Base-by-base conservation (phyloP, 1,140 invertebrate species). In the Cherax quadricarinatus region DNA sequence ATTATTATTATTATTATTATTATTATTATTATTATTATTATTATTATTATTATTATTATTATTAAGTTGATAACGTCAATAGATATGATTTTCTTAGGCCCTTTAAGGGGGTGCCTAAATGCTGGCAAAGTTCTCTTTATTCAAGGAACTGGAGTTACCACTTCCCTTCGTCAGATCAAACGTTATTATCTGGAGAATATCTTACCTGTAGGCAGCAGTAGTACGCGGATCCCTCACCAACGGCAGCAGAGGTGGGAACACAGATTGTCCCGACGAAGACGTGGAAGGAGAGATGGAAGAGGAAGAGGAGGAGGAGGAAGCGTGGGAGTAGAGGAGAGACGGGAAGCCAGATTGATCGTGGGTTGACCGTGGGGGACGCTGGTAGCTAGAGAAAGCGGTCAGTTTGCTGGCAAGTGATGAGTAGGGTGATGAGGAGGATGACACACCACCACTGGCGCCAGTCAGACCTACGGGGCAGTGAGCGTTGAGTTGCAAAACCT, bases 251-350 rank as follows among this genome's bases (percentile, higher is more conserved):
- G 89, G 89, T 41, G 83, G 89, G 53, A 86, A 91, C 16, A 91
- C 89, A 9, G 30, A 49, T 24, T 91, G 89, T 30, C 49, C 75
- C 9, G 89, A 49, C 21, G 84, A 51, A 18, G 84, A 51, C 21
- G 89, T 62, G 0, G 89, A 78, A 1, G 89, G 62, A 3, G 89
- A 86, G 4, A 84, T 62, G 24, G 89, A 80, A 12, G 89, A 53
- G 75, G 89, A 86, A 1, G 83, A 9, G 53, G 89, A 85, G 24
- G 89, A 73, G 70, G 83, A 66, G n/a, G 62, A 62, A 16, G 88
- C 66, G 62, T 89, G 88, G 60, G 89, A 81, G 75, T 91, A 86
- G 30, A 86, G 84, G 84, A 91, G 89, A 21, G 89, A 91, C 0
- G 86, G 86, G 53, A 88, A 88, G 75, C 86, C 75, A 2, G 75